These are phyloP conservation scores for Sclerodermus sp. DNA, from an alignment of 2,888 invertebrate genomes.

Conservation along the genomic window DNA sequence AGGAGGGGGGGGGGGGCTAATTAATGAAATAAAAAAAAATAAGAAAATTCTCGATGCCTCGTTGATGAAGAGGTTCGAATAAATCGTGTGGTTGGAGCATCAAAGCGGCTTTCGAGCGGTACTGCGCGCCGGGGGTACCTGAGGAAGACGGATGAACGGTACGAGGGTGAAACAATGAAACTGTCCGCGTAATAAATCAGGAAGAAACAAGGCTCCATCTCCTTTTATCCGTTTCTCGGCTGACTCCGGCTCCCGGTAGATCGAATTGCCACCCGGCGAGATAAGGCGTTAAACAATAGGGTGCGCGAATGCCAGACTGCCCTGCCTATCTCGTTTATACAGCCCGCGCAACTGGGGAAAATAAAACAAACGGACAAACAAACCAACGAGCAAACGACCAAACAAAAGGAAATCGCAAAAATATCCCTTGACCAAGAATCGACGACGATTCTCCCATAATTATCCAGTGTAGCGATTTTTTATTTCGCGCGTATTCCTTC, in stretches of 20 bases:
- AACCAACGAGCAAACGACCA: too few relatives aligned
- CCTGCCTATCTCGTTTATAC: constrained; percentile 23
- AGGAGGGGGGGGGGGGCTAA: too few relatives aligned
- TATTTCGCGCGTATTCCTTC: too few relatives aligned
- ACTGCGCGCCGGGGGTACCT: not conserved
- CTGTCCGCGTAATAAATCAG: constrained; percentile 11
- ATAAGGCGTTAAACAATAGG: constrained; percentile 6
- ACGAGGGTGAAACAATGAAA: constrained; percentile 3
- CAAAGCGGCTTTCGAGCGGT: not conserved
- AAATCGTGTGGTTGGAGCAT: not conserved
- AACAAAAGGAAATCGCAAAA: too few relatives aligned
- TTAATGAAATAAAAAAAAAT: too few relatives aligned
- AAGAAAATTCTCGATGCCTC: not conserved
- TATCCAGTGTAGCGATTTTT: too few relatives aligned
- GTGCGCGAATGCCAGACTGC: not conserved
- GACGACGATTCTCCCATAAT: too few relatives aligned
- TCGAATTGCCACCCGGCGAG: constrained; percentile 3
- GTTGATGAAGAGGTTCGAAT: not conserved
- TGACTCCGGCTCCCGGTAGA: constrained; percentile 1
- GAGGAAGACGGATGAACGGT: not conserved
- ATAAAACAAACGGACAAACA: too few relatives aligned
- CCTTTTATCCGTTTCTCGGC: not conserved
- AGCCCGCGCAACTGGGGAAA: constrained; percentile 4
- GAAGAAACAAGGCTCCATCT: constrained; percentile 10
- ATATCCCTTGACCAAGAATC: too few relatives aligned